Conservation (phyloP, 2,797 vertebrate genomes). For the Chelon labrosus region DNA sequence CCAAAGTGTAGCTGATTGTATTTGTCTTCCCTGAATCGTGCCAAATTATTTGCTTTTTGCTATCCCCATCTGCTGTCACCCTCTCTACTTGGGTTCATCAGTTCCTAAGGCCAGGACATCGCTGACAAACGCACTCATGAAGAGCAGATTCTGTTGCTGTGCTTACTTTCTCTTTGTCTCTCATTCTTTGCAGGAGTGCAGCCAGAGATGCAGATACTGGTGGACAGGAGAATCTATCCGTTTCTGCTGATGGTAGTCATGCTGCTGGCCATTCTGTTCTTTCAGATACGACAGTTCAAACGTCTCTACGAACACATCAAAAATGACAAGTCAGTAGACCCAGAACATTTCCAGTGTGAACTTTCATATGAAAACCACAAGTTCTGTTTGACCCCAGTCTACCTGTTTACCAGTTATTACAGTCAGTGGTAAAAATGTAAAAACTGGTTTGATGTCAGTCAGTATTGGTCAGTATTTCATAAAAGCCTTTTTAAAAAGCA, state of each 20-base stretch:
- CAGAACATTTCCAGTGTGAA: neutral
- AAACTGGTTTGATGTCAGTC: no score
- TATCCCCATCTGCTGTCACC: neutral
- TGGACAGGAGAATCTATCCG: conserved; percentile 96
- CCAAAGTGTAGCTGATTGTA: conserved; percentile 13
- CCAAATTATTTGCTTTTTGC: neutral
- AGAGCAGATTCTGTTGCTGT: neutral
- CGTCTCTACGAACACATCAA: conserved; percentile 99
- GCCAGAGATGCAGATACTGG: conserved; percentile 93
- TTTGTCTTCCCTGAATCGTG: conserved; percentile 3
- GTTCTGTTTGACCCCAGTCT: neutral
- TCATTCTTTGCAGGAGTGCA: conserved; percentile 88
- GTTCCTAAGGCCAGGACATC: neutral
- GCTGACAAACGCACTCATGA: neutral
- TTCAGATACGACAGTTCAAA: conserved; percentile 98
- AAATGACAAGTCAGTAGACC: conserved; percentile 94
- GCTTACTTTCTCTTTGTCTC: neutral
- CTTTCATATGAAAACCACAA: neutral
- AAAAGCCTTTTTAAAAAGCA: no score
- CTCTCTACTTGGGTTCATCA: neutral
- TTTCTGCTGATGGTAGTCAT: conserved; percentile 95
- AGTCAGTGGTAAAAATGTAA: no score
- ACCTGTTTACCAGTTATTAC: neutral
- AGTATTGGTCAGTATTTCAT: no score
- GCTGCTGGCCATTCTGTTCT: conserved; percentile 93